A percentile compares a stretch with the other conserved stretches of the same genome.
phyloP scores from a whole-genome alignment of 1,140 invertebrate genomes.

The Lucilia sericata region DNA sequence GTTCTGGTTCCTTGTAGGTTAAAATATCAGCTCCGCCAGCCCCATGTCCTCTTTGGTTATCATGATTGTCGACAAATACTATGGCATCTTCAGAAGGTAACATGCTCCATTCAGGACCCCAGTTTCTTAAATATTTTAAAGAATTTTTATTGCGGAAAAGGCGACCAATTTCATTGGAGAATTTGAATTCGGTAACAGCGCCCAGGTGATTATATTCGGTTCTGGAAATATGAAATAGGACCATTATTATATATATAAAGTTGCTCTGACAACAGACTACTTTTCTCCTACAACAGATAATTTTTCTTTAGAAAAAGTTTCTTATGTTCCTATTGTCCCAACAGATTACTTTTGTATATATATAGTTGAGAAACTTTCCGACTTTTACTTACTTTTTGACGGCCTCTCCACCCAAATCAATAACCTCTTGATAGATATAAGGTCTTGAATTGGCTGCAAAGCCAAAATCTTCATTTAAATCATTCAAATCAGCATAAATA shows the following conservation, averaged over 20 bases:
- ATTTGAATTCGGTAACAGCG: conserved; percentile 81
- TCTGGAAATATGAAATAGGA: no score
- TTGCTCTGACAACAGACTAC: no score
- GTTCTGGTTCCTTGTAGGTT: conserved; percentile 72
- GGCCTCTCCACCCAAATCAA: conserved; percentile 75
- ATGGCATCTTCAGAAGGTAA: conserved; percentile 70
- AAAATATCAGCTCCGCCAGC: conserved; percentile 72
- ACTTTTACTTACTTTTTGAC: conserved; percentile 69
- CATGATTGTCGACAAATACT: conserved; percentile 77
- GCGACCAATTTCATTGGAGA: conserved; percentile 68
- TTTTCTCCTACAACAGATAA: no score
- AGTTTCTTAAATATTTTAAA: conserved; percentile 69
- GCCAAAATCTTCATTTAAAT: conserved; percentile 73
- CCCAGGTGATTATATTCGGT: conserved; percentile 76
- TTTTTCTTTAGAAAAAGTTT: no score
- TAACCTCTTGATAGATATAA: conserved; percentile 85
- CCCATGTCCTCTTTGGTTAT: conserved; percentile 74
- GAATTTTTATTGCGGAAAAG: conserved; percentile 67
- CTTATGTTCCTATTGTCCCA: no score
- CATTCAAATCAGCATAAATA: conserved; percentile 74
- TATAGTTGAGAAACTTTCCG: no score
- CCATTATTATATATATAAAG: no score
- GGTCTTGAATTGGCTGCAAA: conserved; percentile 73
- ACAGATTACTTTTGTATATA: no score
- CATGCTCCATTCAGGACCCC: conserved; percentile 73